Percentiles rank a stretch among this genome's conserved stretches.
Evolutionary conservation across 2,113 vertebrate species (phyloP).

Genomic region (Entomyzon cyanotis): DNA sequence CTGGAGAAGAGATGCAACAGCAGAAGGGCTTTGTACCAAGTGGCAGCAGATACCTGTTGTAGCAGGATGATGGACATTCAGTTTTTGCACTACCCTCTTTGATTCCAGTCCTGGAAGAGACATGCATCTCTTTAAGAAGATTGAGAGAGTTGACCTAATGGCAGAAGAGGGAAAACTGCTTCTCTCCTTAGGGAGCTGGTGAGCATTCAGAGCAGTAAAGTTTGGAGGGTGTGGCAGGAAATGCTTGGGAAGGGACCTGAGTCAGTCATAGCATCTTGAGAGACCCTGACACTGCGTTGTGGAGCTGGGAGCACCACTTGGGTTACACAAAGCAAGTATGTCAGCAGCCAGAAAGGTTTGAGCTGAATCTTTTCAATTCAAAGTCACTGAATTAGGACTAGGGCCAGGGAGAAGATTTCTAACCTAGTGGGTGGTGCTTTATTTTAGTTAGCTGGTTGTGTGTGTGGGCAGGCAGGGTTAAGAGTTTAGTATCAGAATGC

Average conservation of each 20-base stretch:
- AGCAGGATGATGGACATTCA: not conserved
- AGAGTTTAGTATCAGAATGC: not conserved
- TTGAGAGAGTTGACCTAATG: not conserved
- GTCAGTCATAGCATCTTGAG: not conserved
- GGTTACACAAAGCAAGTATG: not conserved
- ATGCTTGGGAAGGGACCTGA: not conserved
- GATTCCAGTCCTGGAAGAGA: not conserved
- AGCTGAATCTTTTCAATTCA: not conserved
- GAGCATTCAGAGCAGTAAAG: not conserved
- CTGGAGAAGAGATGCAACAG: not conserved
- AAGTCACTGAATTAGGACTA: not conserved
- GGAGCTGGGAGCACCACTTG: not conserved
- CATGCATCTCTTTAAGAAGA: not conserved
- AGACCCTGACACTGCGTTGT: not conserved
- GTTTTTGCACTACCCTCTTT: not conserved
- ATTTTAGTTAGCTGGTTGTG: not conserved
- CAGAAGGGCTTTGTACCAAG: not conserved
- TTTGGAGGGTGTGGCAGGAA: not conserved
- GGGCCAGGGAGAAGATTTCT: not conserved
- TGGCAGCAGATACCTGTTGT: not conserved
- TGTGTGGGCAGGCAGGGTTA: not conserved
- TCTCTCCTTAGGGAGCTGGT: not conserved
- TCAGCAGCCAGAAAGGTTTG: not conserved
- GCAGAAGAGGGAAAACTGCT: not conserved
- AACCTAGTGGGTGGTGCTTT: not conserved